Conservation (phyloP, 64 coral and sea anemone genomes). For the Montipora efflorescens region DNA sequence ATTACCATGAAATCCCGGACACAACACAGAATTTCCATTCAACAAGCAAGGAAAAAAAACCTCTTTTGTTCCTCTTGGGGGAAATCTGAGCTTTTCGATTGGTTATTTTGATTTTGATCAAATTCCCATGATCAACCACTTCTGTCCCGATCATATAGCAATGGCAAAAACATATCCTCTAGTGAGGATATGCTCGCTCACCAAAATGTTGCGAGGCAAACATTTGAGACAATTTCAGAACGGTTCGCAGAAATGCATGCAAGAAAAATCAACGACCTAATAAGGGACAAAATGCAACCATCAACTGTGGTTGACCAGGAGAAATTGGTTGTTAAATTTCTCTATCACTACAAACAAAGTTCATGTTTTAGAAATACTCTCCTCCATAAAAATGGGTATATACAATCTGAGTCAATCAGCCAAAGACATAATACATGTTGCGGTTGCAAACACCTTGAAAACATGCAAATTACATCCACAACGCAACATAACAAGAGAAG, state of each 20-base stretch:
- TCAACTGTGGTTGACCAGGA: not conserved
- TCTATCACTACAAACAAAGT: not conserved
- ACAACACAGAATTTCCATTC: too few relatives aligned
- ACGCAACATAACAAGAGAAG: conserved; percentile 25
- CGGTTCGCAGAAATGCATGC: not conserved
- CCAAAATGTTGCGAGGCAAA: not conserved
- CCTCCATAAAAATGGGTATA: not conserved
- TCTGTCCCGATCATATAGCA: too few relatives aligned
- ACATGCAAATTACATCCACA: not conserved
- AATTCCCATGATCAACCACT: too few relatives aligned
- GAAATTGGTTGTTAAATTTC: not conserved
- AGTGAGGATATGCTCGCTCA: too few relatives aligned
- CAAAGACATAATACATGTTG: not conserved
- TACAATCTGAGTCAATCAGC: not conserved
- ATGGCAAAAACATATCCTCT: too few relatives aligned
- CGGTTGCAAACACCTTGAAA: too few relatives aligned
- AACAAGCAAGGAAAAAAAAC: too few relatives aligned
- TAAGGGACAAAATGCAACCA: not conserved
- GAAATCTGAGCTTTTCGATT: too few relatives aligned
- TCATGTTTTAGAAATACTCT: not conserved
- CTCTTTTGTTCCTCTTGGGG: too few relatives aligned
- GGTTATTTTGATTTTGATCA: too few relatives aligned
- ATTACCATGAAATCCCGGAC: too few relatives aligned
- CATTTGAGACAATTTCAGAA: not conserved
- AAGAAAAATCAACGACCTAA: not conserved